A percentile compares a stretch with the other conserved stretches of the same genome.
Evolutionary conservation across 2,113 vertebrate genomes (phyloP).

Genomic region (Antechinus stuartii): DNA sequence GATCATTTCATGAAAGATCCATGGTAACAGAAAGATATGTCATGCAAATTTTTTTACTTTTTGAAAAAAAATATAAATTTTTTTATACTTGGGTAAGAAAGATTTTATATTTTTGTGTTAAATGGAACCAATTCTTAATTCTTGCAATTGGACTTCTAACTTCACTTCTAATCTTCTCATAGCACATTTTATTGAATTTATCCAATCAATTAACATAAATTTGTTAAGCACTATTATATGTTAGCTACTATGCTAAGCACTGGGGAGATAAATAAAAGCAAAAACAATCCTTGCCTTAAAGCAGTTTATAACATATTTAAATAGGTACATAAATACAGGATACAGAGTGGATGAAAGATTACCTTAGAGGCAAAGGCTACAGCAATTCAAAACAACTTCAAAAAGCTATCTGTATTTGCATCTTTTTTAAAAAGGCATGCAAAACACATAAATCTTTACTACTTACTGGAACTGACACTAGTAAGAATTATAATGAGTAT

Average conservation of each 20-base stretch:
- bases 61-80: not conserved
- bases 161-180: constrained; percentile 65
- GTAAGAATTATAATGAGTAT: not conserved
- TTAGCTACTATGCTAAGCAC: not conserved
- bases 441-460: constrained; percentile 9
- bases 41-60: constrained; percentile 15
- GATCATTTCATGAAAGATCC: constrained; percentile 34
- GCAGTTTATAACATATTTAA: not conserved
- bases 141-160: constrained; percentile 57
- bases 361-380: not conserved
- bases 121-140: constrained; percentile 52
- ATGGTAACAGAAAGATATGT: constrained; percentile 20
- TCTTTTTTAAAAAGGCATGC: not conserved
- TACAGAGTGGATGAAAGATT: not conserved
- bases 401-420: not conserved
- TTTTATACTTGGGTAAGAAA: constrained; percentile 50
- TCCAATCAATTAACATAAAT: not conserved
- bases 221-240: not conserved
- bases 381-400: not conserved
- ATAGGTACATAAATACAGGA: not conserved
- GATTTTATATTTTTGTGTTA: constrained; percentile 38
- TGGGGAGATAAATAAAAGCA: not conserved
- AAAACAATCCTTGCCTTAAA: not conserved
- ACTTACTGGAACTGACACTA: constrained; percentile 24
- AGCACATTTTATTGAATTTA: constrained; percentile 47